Percentiles rank a stretch among this genome's conserved stretches.
phyloP scores from a whole-genome alignment of 2,888 invertebrate species.

The Caenorhabditis sp. region DNA sequence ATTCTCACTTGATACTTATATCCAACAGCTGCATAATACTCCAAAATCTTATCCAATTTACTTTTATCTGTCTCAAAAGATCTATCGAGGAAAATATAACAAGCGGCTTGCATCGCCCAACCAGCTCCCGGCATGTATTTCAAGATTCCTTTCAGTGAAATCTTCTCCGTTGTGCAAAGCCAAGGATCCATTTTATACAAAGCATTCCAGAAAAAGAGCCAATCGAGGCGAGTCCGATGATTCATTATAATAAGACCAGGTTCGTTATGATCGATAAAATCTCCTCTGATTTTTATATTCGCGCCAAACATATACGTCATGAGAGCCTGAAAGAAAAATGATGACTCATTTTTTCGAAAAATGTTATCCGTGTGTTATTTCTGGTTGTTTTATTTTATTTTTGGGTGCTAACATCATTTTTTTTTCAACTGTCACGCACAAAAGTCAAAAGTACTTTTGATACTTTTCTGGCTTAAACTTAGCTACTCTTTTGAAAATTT shows the following conservation, averaged over 20 bases:
- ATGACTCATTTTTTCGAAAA: neutral
- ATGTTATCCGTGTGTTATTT: no score
- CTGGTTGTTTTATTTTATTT: no score
- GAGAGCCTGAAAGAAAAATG: slow-evolving; percentile 53
- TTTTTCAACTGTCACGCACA: no score
- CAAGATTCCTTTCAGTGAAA: slow-evolving; percentile 79
- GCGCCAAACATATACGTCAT: slow-evolving; percentile 65
- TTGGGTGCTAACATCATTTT: no score
- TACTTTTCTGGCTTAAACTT: no score
- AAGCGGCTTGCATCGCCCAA: slow-evolving; percentile 85
- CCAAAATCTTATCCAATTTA: slow-evolving; percentile 78
- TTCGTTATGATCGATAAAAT: slow-evolving; percentile 75
- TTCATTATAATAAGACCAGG: slow-evolving; percentile 85
- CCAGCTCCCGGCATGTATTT: slow-evolving; percentile 68
- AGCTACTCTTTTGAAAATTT: no score
- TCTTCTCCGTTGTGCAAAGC: slow-evolving; percentile 77
- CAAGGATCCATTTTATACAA: slow-evolving; percentile 79
- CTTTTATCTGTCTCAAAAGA: slow-evolving; percentile 82
- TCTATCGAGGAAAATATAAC: slow-evolving; percentile 84
- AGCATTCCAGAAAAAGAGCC: slow-evolving; percentile 88
- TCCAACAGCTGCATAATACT: slow-evolving; percentile 79
- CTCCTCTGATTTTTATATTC: slow-evolving; percentile 59
- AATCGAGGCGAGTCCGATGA: slow-evolving; percentile 82
- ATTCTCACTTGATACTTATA: slow-evolving; percentile 75
- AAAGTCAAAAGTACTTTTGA: no score